Evolutionary conservation across 2,113 vertebrate species (phyloP).

Genomic region (Piaya cayana): DNA sequence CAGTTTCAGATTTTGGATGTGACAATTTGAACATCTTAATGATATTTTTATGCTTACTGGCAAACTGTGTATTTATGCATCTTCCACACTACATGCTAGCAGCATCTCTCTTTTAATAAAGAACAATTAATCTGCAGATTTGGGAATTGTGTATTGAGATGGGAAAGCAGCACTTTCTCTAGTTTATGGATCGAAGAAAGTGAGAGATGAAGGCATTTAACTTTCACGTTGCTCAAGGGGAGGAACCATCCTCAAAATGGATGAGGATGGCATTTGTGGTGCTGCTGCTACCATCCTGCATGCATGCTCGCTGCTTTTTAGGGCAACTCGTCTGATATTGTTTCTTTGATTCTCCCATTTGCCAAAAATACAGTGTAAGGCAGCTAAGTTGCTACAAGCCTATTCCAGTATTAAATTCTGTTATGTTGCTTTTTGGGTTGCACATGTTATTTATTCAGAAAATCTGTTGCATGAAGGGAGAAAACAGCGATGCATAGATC

Average conservation of each 20-base stretch:
- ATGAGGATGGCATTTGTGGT: neutral
- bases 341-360: neutral
- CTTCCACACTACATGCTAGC: neutral
- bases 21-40: slow-evolving; percentile 41
- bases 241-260: neutral
- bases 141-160: neutral
- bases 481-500: neutral
- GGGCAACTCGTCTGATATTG: fast-evolving
- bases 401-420: neutral
- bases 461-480: neutral
- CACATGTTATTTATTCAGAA: neutral
- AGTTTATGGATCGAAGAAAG: fast-evolving
- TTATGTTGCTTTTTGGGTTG: neutral
- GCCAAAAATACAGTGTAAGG: neutral
- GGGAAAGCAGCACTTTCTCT: neutral
- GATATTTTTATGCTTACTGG: slow-evolving; percentile 49
- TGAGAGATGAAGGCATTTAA: neutral
- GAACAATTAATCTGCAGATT: neutral
- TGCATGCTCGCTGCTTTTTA: fast-evolving
- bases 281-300: neutral
- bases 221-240: fast-evolving
- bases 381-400: neutral
- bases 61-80: neutral
- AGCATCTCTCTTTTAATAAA: neutral
- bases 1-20: slow-evolving; percentile 63